phyloP scores from a whole-genome alignment of 2,888 invertebrate genomes.

The Nudaria mundana region DNA sequence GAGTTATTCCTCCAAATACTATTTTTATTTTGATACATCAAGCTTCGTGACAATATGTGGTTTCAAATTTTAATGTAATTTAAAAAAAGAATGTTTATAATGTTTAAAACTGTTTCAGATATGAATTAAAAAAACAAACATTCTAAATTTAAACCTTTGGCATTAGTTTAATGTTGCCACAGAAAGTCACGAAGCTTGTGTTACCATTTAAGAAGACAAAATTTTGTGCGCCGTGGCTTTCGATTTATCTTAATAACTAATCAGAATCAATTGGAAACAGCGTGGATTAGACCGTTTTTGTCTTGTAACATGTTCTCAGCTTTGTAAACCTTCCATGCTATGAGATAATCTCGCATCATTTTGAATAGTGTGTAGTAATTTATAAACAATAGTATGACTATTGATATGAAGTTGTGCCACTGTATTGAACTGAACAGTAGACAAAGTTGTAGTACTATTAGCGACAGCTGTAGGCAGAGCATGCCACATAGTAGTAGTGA shows the following conservation, averaged over 20 bases:
- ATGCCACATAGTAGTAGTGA: slow-evolving; percentile 87
- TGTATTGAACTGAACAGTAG: slow-evolving; percentile 89
- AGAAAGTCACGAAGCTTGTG: slow-evolving; percentile 11
- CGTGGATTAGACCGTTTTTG: slow-evolving; percentile 56
- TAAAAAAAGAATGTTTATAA: too few species aligned
- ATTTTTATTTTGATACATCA: slow-evolving; percentile 1
- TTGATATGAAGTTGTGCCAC: slow-evolving; percentile 95
- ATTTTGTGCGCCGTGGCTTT: slow-evolving; percentile 31
- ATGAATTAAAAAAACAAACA: too few species aligned
- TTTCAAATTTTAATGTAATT: background rate
- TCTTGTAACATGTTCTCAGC: slow-evolving; percentile 86
- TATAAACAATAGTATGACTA: slow-evolving; percentile 91
- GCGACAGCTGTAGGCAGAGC: slow-evolving; percentile 85
- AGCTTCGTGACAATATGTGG: slow-evolving; percentile 12
- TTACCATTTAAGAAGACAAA: slow-evolving; percentile 9
- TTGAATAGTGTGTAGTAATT: slow-evolving; percentile 97
- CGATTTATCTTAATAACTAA: slow-evolving; percentile 19
- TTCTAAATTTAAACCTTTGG: too few species aligned
- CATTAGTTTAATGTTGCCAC: too few species aligned
- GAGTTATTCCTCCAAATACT: slow-evolving; percentile 17
- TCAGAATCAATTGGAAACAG: slow-evolving; percentile 26
- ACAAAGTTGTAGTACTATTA: slow-evolving; percentile 89
- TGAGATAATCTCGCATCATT: slow-evolving; percentile 91
- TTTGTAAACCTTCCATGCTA: slow-evolving; percentile 91
- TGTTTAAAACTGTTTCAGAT: too few species aligned